Evolutionary conservation across 2,797 vertebrate genomes (phyloP).

Genomic region (Garrulus glandarius): DNA sequence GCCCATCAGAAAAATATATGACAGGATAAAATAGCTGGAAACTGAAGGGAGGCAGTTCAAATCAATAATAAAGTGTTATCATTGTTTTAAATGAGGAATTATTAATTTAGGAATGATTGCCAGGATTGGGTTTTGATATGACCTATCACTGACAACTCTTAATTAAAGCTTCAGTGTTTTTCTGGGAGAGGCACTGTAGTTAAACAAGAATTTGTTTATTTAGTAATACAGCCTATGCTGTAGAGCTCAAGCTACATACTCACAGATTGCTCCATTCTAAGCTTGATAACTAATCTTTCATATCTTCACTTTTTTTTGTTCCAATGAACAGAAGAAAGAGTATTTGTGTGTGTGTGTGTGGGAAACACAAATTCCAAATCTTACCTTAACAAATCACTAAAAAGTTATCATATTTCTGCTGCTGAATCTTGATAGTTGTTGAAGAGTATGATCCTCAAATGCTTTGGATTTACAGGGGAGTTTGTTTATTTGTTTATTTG

Average conservation of each 20-base stretch:
- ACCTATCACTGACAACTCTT: neutral
- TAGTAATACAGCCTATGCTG: neutral
- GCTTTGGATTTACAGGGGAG: neutral
- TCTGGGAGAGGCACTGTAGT: neutral
- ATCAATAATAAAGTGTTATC: neutral
- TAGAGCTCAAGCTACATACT: neutral
- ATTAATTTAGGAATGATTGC: neutral
- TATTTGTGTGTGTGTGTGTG: accelerated
- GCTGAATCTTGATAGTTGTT: neutral
- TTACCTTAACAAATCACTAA: neutral
- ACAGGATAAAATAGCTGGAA: neutral
- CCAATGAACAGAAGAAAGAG: neutral
- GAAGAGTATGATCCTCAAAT: neutral
- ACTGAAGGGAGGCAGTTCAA: neutral
- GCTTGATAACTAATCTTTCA: neutral
- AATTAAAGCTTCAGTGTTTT: neutral
- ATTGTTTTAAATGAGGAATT: neutral
- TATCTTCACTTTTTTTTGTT: neutral
- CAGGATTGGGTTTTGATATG: neutral
- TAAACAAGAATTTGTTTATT: neutral
- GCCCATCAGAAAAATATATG: neutral
- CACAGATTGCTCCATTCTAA: neutral
- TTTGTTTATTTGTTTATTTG: neutral
- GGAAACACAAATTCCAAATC: neutral
- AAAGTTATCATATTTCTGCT: neutral